Evolutionary conservation across 64 coral and sea anemone species (phyloP).

Genomic region (Orbicella faveolata): DNA sequence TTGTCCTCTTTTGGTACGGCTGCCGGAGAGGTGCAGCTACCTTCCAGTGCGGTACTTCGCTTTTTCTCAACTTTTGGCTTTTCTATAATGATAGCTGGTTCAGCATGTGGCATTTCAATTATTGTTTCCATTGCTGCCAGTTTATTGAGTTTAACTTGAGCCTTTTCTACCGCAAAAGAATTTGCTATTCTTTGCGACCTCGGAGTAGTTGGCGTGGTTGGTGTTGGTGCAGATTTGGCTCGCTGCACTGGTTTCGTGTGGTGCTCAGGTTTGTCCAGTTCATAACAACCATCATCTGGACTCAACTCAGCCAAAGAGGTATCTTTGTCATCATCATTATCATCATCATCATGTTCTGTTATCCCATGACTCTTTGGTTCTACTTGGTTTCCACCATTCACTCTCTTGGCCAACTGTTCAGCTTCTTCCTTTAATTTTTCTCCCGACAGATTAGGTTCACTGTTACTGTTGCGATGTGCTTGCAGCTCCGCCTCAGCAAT

Average conservation of each 20-base stretch:
- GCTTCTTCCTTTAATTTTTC: slow-evolving; percentile 85
- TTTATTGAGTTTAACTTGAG: slow-evolving; percentile 83
- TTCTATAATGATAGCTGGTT: slow-evolving; percentile 27
- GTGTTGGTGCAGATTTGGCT: slow-evolving; percentile 66
- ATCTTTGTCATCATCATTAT: slow-evolving; percentile 60
- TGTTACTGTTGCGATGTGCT: slow-evolving; percentile 81
- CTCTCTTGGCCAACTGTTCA: slow-evolving; percentile 61
- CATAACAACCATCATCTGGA: slow-evolving; percentile 71
- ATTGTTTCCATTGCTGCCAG: slow-evolving; percentile 91
- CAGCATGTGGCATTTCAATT: slow-evolving; percentile 67
- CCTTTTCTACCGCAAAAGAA: slow-evolving; percentile 71
- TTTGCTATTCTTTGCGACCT: slow-evolving; percentile 68
- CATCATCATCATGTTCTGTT: slow-evolving; percentile 3
- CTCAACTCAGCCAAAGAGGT: slow-evolving; percentile 73
- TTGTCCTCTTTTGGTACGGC: slow-evolving; percentile 27
- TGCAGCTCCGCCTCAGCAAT: slow-evolving; percentile 81
- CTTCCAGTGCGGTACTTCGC: slow-evolving; percentile 33
- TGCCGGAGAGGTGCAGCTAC: slow-evolving; percentile 46
- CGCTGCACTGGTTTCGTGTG: slow-evolving; percentile 47
- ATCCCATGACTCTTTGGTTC: slow-evolving; percentile 6
- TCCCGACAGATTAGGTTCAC: slow-evolving; percentile 71
- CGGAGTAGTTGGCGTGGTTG: slow-evolving; percentile 54
- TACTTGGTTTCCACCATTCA: slow-evolving; percentile 49
- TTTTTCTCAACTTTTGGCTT: slow-evolving; percentile 66
- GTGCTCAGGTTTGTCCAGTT: slow-evolving; percentile 51